Evolutionary conservation across 2,797 vertebrate genomes (phyloP), one percentile per base, ranked within the genome.

Genomic region (Spinus olivaceus): DNA sequence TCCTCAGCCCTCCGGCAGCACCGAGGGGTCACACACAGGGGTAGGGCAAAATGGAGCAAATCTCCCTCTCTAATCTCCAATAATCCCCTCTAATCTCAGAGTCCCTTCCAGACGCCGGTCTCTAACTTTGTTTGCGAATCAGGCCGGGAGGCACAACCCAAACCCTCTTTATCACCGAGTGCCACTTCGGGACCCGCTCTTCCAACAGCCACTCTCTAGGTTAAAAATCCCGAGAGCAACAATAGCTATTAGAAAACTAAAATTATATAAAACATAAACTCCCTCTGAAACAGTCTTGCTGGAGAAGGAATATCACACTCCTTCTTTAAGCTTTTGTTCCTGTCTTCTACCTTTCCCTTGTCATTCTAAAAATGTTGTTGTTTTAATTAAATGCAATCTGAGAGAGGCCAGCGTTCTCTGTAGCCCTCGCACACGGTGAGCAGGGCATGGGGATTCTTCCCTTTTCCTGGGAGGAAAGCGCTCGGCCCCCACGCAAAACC

Each of bases 61-160:
- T 87, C 92, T 95, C 79, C 47, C 56, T 74, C 82, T 90, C 89
- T 95, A 90, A 92, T 94, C 94, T 95, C 88, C 73, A 96, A 88
- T 96, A 96, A 96, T 95, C 96, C 94, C 66, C 73, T 95, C 94
- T 96, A 96, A 96, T 96, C 96, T 96, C 90, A 64, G 77, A 92
- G 94, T 93, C 94, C 91, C 80, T 88, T 95, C 85, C 93, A 94
- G 92, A 90, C 92, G 88, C 90, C 86, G 86, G 94, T 87, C 76
- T 46, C 87, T 94, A 94, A 95, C 54, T 94, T 87, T 88, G 89
- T 94, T 96, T 94, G 93, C 14, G 51, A 74, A 86, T 83, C 91
- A 61, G 72, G n/a, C 70, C 50, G 71, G 64, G 81, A 87, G 69
- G 88, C 35, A 88, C 80, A 90, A 64, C 37, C 28, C 89, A 54